These are phyloP conservation scores for Macropodus opercularis DNA, from an alignment of 2,797 vertebrate genomes.

Conservation along the genomic window DNA sequence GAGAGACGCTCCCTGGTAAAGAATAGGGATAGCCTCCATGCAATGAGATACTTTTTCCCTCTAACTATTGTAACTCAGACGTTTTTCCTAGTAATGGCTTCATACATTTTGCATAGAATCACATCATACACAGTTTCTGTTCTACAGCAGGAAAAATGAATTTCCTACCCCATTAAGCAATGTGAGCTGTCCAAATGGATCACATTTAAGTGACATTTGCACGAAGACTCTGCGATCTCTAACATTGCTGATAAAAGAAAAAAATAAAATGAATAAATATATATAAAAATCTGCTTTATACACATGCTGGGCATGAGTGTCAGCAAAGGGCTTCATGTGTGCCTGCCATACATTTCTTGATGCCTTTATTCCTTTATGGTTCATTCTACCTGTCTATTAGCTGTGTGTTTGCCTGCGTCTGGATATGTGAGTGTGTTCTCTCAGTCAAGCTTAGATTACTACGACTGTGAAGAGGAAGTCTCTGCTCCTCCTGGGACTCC, in stretches of 20 bases:
- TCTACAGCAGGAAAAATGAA: constrained; percentile 73
- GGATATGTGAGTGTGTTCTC: constrained; percentile 53
- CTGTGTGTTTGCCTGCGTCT: constrained; percentile 47
- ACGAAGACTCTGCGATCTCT: constrained; percentile 70
- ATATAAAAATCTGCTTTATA: too few relatives aligned
- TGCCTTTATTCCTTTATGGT: constrained; percentile 77
- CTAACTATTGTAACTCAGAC: constrained; percentile 70
- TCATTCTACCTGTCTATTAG: constrained; percentile 73
- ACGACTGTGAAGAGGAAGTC: constrained; percentile 79
- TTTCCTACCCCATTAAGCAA: constrained; percentile 81
- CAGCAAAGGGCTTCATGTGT: constrained; percentile 61
- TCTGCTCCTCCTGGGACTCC: constrained; percentile 81
- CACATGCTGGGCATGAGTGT: too few relatives aligned
- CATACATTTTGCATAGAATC: constrained; percentile 82
- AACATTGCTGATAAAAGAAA: constrained; percentile 59
- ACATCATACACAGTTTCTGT: constrained; percentile 72
- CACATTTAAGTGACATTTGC: constrained; percentile 70
- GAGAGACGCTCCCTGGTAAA: constrained; percentile 61
- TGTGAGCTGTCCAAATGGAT: constrained; percentile 75
- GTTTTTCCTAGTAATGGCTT: constrained; percentile 78
- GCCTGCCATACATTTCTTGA: constrained; percentile 64
- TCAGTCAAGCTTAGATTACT: constrained; percentile 83
- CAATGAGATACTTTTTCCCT: constrained; percentile 54
- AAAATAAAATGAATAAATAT: too few relatives aligned
- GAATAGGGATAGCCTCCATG: constrained; percentile 73